A percentile compares a stretch with the other conserved stretches of the same genome.
phyloP scores from a whole-genome alignment of 2,797 vertebrate species.

The Manis pentadactyla region DNA sequence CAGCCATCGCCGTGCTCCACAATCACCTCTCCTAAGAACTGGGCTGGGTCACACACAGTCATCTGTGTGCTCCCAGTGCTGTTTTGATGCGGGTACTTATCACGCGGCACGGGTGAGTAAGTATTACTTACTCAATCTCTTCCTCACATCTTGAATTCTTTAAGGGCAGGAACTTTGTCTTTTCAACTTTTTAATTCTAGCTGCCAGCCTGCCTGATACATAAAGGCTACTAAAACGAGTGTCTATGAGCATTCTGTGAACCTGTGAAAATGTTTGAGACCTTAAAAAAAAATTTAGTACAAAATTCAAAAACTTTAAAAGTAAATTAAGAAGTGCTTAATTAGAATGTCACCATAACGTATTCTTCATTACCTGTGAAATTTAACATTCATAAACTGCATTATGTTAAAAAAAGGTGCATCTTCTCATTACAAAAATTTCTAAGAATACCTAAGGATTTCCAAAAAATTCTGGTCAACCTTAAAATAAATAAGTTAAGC shows the following conservation, averaged over 20 bases:
- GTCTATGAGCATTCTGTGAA: not conserved
- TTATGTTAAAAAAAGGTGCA: not conserved
- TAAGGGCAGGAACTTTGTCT: not conserved
- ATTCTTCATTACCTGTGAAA: not conserved
- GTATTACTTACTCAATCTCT: not conserved
- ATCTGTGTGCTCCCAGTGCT: not conserved
- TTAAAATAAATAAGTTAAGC: conserved; percentile 13
- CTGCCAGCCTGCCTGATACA: not conserved
- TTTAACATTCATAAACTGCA: conserved; percentile 30
- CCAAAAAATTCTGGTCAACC: not conserved
- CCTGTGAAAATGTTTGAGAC: not conserved
- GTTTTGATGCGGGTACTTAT: not conserved
- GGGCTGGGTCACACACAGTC: not conserved
- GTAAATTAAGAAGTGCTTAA: not conserved
- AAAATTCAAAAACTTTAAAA: conserved; percentile 5
- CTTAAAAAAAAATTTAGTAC: not conserved
- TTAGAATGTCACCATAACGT: not conserved
- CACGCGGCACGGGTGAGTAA: not conserved
- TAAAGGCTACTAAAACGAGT: not conserved
- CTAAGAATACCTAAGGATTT: conserved; percentile 17
- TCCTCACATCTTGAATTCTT: conserved; percentile 18
- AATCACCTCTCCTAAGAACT: not conserved
- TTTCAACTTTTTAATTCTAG: conserved; percentile 5
- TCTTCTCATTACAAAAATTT: conserved; percentile 57
- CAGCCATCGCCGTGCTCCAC: not conserved